Evolutionary conservation across 2,797 vertebrate genomes (phyloP).

Genomic region (Lacerta viridis): DNA sequence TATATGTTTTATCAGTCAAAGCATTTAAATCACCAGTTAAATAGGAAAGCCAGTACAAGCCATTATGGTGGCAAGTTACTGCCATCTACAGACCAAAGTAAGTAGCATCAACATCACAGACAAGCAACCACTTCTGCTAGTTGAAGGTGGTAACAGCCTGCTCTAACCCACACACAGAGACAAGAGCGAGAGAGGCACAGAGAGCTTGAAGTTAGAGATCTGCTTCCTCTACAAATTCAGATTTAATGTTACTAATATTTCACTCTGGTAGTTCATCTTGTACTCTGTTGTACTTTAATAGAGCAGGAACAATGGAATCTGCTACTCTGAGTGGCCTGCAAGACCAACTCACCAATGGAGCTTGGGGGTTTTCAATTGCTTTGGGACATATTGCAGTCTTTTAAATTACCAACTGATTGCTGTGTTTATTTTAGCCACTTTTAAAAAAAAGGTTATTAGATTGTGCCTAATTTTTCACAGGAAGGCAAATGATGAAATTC

Average conservation of each 20-base stretch:
- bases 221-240: not conserved
- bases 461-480: not conserved
- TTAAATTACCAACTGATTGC: not conserved
- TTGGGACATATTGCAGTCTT: not conserved
- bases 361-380: not conserved
- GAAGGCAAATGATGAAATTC: not conserved
- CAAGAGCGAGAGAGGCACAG: too few species aligned
- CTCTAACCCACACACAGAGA: not conserved
- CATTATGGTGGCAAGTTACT: constrained; percentile 26
- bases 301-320: not conserved
- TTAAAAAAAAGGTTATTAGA: too few species aligned
- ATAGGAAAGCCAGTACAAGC: not conserved
- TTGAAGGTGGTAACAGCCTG: not conserved
- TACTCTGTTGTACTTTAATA: not conserved
- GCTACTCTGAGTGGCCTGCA: not conserved
- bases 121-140: not conserved
- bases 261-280: not conserved
- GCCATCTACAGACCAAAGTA: constrained; percentile 40
- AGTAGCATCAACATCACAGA: not conserved
- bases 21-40: not conserved
- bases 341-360: not conserved
- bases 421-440: not conserved
- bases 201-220: not conserved
- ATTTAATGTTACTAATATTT: not conserved
- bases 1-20: not conserved